Conservation (phyloP, 2,797 vertebrate species). For the Coccyzus lansbergi region DNA sequence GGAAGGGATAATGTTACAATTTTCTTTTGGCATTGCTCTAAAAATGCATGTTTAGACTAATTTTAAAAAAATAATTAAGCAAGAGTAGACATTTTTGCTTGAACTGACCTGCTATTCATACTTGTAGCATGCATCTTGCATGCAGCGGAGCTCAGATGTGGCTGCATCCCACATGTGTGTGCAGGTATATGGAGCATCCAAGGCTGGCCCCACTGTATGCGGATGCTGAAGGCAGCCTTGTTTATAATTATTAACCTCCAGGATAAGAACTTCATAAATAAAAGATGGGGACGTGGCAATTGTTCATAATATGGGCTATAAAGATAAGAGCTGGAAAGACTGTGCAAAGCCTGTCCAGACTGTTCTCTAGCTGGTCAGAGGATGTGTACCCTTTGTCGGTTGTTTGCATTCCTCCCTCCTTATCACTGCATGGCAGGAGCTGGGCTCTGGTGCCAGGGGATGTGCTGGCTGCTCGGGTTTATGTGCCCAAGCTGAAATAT, state of each 20-base stretch:
- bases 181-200: rapidly evolving
- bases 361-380: not conserved
- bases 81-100: not conserved
- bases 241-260: not conserved
- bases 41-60: not conserved
- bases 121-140: rapidly evolving
- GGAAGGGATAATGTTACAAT: not conserved
- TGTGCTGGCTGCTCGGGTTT: not conserved
- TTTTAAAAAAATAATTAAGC: not conserved
- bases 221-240: not conserved
- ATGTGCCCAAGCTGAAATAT: not conserved
- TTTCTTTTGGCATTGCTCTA: not conserved
- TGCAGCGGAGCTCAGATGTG: not conserved
- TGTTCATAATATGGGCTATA: not conserved
- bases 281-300: not conserved
- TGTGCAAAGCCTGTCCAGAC: not conserved
- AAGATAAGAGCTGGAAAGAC: constrained; percentile 39
- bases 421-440: not conserved
- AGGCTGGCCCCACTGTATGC: rapidly evolving
- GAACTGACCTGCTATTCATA: rapidly evolving
- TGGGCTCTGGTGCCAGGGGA: not conserved
- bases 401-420: not conserved
- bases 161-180: rapidly evolving
- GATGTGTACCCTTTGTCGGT: not conserved
- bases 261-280: not conserved